Evolutionary conservation across 2,113 vertebrate species (phyloP), one percentile per base, ranked within the genome.

Genomic region (mouse (Mus musculus)): DNA sequence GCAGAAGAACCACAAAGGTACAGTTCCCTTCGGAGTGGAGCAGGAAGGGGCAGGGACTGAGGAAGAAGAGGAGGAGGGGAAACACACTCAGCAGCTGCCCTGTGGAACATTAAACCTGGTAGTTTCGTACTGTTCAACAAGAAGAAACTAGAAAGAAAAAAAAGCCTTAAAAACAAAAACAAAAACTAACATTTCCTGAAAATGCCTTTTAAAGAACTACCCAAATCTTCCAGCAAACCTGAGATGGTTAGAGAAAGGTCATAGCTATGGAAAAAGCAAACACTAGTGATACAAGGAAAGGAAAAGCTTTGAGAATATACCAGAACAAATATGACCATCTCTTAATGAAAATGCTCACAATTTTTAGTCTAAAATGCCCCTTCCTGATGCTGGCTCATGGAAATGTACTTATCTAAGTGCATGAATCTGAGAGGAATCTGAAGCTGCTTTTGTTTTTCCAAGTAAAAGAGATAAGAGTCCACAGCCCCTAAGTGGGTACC

Each of bases 1-100:
- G 98, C 97, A 94, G 96, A 98, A 98, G 97, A 98, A 96, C 97
- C 98, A 97, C 98, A 97, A 97, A 98, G 98, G 98, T 98, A 95
- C 97, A 97, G 98, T 96, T 97, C 98, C 97, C 98, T 89, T 98
- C 86, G 89, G 80, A 98, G 97, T 73, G 1, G 49, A 91, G 91
- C 91, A 85, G 71, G 87, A 90, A 93, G 92, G 76, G 85, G 82
- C 63, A 61, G 11, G 49, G 63, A 71, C 5, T 6, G 28, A 63
- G 28, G 71, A 56, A 76, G 86, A 56, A 26, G 36, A 28, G 10
- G 67, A 26, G 97, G 98, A 98, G 97, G 98, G 98, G 3, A 49
- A 98, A 98, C 92, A 80, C 93, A 65, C 84, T 36, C 88, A 98
- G 98, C 98, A 97, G 98, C 98, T 97, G 98, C 97, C 96, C 54